These are phyloP conservation scores for Ophthalmolycus amberensis DNA, from an alignment of 2,113 vertebrate genomes.

Conservation along the genomic window DNA sequence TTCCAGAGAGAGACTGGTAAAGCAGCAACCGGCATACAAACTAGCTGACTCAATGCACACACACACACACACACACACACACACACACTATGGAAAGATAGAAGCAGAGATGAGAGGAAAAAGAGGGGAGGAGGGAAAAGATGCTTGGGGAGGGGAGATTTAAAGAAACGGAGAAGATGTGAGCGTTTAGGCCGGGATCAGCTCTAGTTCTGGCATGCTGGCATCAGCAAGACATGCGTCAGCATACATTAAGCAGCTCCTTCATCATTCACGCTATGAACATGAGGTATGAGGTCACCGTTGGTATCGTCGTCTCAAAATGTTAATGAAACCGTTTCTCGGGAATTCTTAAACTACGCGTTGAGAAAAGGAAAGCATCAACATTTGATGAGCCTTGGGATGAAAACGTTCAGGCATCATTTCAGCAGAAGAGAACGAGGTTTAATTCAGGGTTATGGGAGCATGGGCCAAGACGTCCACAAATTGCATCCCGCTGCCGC, in stretches of 20 bases:
- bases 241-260: conserved; percentile 67
- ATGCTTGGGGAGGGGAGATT: conserved; percentile 15
- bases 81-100: conserved; percentile 43
- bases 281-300: conserved; percentile 57
- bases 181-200: conserved; percentile 60
- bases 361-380: conserved; percentile 15
- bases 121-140: not conserved
- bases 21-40: conserved; percentile 77
- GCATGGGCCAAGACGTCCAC: too few species aligned
- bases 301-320: conserved; percentile 35
- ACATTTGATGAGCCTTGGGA: conserved; percentile 36
- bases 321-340: conserved; percentile 42
- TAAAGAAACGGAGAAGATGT: conserved; percentile 16
- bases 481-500: not conserved
- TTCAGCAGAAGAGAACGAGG: not conserved
- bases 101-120: conserved; percentile 37
- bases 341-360: conserved; percentile 24
- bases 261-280: conserved; percentile 66
- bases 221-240: conserved; percentile 66
- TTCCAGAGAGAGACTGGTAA: conserved; percentile 68
- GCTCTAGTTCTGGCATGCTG: conserved; percentile 35
- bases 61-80: conserved; percentile 38
- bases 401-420: not conserved
- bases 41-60: conserved; percentile 72
- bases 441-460: conserved; percentile 11